Conservation (phyloP, 1,140 invertebrate genomes). For the Cataglyphis hispanica region DNA sequence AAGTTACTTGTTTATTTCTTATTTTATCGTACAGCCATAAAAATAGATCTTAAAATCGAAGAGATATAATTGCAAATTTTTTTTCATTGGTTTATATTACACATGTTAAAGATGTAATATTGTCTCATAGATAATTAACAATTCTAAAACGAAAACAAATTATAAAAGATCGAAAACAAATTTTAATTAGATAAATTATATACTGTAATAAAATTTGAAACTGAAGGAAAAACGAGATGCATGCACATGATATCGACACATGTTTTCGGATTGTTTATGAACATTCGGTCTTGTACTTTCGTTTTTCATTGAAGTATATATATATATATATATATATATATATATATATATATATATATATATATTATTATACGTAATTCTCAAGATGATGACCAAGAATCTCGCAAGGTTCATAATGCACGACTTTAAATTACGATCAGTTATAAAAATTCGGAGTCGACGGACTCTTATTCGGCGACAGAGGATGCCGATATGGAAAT, state of each 20-base stretch:
- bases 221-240: neutral
- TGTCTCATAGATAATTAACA: neutral
- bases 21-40: neutral
- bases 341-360: too few relatives aligned
- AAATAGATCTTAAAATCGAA: neutral
- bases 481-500: slow-evolving; percentile 46
- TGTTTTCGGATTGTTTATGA: neutral
- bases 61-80: neutral
- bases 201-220: neutral
- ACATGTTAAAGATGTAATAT: neutral
- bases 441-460: slow-evolving; percentile 9
- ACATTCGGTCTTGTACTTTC: neutral
- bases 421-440: slow-evolving; percentile 38
- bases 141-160: neutral
- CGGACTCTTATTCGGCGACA: neutral
- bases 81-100: neutral
- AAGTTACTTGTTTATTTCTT: neutral
- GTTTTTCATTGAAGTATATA: neutral
- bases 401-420: slow-evolving; percentile 39
- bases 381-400: neutral
- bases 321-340: too few relatives aligned
- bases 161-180: neutral
- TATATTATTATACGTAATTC: slow-evolving; percentile 12
- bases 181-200: neutral
- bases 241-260: neutral